phyloP scores from a whole-genome alignment of 2,113 vertebrate species.

The Ibidorhyncha struthersii region DNA sequence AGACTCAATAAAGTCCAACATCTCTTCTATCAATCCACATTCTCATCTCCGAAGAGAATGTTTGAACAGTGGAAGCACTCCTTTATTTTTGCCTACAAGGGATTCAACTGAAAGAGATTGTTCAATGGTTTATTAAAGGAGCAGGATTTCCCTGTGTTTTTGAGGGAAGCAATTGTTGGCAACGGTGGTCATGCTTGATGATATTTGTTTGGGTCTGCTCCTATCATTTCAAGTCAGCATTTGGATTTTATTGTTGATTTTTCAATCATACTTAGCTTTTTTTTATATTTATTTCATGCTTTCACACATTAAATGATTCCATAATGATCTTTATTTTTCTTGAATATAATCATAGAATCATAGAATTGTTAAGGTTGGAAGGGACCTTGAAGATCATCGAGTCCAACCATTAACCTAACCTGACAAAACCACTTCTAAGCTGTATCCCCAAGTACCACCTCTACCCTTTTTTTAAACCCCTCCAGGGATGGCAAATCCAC shows the following conservation, averaged over 20 bases:
- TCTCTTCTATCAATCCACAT: neutral
- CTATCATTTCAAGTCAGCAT: neutral
- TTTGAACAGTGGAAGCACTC: neutral
- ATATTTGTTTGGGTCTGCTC: neutral
- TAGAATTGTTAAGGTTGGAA: too few species aligned
- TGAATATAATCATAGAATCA: neutral
- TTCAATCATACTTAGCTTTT: neutral
- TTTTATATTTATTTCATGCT: neutral
- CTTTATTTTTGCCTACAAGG: neutral
- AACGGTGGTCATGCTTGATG: neutral
- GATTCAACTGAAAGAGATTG: neutral
- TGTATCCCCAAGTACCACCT: too few species aligned
- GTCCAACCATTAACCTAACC: too few species aligned
- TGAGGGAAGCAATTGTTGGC: conserved; percentile 7
- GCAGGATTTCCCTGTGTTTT: neutral
- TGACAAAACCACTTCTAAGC: too few species aligned
- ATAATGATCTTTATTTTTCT: neutral
- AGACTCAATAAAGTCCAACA: neutral
- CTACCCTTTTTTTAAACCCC: too few species aligned
- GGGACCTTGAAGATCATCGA: too few species aligned
- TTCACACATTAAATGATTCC: neutral
- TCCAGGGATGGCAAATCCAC: too few species aligned
- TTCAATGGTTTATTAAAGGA: neutral
- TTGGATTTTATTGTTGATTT: conserved; percentile 20
- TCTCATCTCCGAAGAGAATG: neutral